Conservation (phyloP, 2,888 invertebrate species). For the Baronia brevicornis region DNA sequence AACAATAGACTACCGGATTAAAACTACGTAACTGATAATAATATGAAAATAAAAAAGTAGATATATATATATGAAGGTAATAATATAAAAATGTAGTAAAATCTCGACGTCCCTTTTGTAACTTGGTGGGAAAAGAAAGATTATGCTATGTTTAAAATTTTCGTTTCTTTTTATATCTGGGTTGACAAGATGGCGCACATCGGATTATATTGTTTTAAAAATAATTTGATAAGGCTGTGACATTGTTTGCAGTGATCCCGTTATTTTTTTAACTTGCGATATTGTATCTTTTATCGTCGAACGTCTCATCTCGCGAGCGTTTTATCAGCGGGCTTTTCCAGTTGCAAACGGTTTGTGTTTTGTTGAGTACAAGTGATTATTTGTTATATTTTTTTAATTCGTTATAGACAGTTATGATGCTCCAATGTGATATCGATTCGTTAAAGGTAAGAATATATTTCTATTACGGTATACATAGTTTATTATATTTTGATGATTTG, state of each 20-base stretch:
- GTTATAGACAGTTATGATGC: constrained; percentile 30
- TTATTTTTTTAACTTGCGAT: constrained; percentile 14
- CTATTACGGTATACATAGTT: constrained; percentile 3
- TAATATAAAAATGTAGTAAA: too few relatives aligned
- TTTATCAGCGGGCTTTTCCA: constrained; percentile 17
- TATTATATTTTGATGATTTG: too few relatives aligned
- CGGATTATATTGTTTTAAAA: too few relatives aligned
- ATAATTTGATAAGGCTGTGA: constrained; percentile 4
- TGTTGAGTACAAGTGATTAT: constrained; percentile 19
- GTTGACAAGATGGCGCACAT: too few relatives aligned
- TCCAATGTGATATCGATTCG: constrained; percentile 45
- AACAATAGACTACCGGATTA: too few relatives aligned
- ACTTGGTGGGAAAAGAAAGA: too few relatives aligned
- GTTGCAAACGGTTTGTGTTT: constrained; percentile 22
- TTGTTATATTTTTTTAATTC: constrained; percentile 13
- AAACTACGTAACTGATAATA: too few relatives aligned
- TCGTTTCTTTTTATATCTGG: too few relatives aligned
- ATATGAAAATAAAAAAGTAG: too few relatives aligned
- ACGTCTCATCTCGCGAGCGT: constrained; percentile 21
- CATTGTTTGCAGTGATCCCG: constrained; percentile 10
- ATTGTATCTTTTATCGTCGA: constrained; percentile 21
- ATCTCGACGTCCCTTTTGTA: too few relatives aligned
- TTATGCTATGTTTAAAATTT: too few relatives aligned
- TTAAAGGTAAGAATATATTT: constrained; percentile 36
- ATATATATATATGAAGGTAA: too few relatives aligned